These are phyloP conservation scores for Ferrisia virgata DNA, from an alignment of 2,888 invertebrate genomes.

Conservation along the genomic window DNA sequence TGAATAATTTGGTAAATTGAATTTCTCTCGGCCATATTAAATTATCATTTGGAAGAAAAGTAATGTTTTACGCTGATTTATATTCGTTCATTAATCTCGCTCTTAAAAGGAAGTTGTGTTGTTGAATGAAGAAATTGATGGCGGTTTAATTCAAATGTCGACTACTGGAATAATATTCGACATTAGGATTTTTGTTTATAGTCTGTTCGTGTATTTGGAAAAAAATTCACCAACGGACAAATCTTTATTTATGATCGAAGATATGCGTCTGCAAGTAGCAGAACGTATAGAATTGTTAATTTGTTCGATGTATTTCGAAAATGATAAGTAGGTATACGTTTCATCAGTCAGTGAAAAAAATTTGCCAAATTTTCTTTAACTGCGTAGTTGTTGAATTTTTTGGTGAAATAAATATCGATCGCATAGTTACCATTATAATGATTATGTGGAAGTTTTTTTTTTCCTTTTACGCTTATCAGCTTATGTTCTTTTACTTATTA, in stretches of 20 bases:
- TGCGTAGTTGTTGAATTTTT: background rate
- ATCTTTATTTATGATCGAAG: background rate
- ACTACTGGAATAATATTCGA: background rate
- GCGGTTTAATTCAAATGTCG: background rate
- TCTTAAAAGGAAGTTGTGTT: background rate
- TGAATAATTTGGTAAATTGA: background rate
- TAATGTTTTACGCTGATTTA: background rate
- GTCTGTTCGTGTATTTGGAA: background rate
- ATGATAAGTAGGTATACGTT: too few relatives aligned
- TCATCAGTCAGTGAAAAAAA: too few relatives aligned
- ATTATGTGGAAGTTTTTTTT: background rate
- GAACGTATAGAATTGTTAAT: background rate
- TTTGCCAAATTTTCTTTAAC: background rate
- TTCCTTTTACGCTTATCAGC: background rate
- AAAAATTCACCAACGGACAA: background rate
- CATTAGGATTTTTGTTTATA: background rate
- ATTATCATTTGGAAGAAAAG: background rate
- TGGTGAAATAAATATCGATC: background rate
- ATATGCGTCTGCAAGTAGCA: background rate
- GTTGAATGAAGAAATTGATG: background rate
- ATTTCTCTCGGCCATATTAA: background rate
- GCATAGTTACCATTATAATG: background rate
- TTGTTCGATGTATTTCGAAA: background rate
- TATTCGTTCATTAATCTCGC: conserved; percentile 5
- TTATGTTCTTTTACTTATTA: background rate